Evolutionary conservation across 2,888 invertebrate genomes (phyloP).

Genomic region (Drosophila acutilabella): DNA sequence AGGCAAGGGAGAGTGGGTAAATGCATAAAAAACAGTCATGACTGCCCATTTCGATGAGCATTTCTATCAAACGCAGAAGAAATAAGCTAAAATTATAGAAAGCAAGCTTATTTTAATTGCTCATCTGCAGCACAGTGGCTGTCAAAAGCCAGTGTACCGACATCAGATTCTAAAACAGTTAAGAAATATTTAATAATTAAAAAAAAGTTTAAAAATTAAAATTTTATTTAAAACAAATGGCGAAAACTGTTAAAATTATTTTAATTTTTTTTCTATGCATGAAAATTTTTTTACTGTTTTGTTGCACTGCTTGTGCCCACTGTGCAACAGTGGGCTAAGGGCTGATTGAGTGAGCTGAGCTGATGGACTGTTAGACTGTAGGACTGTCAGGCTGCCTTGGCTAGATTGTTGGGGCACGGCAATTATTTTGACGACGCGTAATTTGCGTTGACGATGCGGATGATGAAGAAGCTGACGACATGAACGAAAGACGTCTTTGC

Average conservation of each 20-base stretch:
- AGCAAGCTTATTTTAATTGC: slow-evolving; percentile 77
- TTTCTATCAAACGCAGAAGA: slow-evolving; percentile 1
- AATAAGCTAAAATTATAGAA: slow-evolving; percentile 41
- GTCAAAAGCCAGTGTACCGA: not conserved
- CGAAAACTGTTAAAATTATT: no score
- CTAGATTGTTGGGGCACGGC: slow-evolving; percentile 56
- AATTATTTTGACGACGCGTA: slow-evolving; percentile 79
- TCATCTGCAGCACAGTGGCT: slow-evolving; percentile 22
- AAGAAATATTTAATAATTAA: not conserved
- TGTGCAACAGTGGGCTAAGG: slow-evolving; percentile 37
- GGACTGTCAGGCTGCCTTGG: slow-evolving; percentile 10
- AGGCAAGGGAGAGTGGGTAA: not conserved
- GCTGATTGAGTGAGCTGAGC: slow-evolving; percentile 17
- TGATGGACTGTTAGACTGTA: slow-evolving; percentile 1
- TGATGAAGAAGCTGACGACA: slow-evolving; percentile 63
- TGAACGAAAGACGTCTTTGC: slow-evolving; percentile 53
- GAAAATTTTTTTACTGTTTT: not conserved
- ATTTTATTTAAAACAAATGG: no score
- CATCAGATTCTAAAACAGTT: not conserved
- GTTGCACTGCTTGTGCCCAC: slow-evolving; percentile 16
- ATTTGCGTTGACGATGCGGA: slow-evolving; percentile 74
- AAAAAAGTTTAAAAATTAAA: no score
- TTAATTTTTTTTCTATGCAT: not conserved
- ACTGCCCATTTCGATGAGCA: slow-evolving; percentile 20
- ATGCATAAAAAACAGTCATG: slow-evolving; percentile 65